Conservation (phyloP, 2,797 vertebrate species). For the Sebastolobus alascanus region DNA sequence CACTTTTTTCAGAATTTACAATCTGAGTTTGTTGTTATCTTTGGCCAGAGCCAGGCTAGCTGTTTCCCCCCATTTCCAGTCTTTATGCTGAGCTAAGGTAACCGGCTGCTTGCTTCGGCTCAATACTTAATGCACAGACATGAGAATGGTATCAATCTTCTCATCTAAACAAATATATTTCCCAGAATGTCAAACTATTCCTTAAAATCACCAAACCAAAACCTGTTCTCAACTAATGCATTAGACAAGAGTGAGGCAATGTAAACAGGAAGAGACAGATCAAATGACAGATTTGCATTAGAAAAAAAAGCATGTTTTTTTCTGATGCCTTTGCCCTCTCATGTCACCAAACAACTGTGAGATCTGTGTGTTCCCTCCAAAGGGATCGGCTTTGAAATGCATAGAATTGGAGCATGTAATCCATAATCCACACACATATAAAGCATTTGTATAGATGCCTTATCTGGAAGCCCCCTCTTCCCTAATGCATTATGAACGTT, state of each 20-base stretch:
- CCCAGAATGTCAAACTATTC: too few relatives aligned
- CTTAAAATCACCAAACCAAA: not conserved
- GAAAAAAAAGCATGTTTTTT: constrained; percentile 1
- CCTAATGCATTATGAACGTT: constrained; percentile 63
- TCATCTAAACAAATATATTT: not conserved
- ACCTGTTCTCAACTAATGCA: not conserved
- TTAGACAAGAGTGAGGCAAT: not conserved
- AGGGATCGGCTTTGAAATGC: constrained; percentile 59
- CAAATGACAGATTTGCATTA: constrained; percentile 2
- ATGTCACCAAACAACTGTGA: constrained; percentile 26
- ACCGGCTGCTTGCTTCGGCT: too few relatives aligned
- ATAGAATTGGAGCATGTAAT: constrained; percentile 74
- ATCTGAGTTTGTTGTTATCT: too few relatives aligned
- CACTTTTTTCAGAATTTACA: too few relatives aligned
- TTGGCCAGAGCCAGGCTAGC: too few relatives aligned
- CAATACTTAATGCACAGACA: too few relatives aligned
- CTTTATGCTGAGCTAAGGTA: too few relatives aligned
- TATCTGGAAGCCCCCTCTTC: constrained; percentile 45
- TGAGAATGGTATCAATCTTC: not conserved
- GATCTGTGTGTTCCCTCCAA: constrained; percentile 36
- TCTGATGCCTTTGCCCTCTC: constrained; percentile 14
- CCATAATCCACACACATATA: constrained; percentile 74
- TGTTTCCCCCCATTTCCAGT: too few relatives aligned
- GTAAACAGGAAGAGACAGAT: not conserved
- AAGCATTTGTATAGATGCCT: constrained; percentile 50